Evolutionary conservation across 2,888 invertebrate genomes (phyloP).

Genomic region (Sipha maydis): DNA sequence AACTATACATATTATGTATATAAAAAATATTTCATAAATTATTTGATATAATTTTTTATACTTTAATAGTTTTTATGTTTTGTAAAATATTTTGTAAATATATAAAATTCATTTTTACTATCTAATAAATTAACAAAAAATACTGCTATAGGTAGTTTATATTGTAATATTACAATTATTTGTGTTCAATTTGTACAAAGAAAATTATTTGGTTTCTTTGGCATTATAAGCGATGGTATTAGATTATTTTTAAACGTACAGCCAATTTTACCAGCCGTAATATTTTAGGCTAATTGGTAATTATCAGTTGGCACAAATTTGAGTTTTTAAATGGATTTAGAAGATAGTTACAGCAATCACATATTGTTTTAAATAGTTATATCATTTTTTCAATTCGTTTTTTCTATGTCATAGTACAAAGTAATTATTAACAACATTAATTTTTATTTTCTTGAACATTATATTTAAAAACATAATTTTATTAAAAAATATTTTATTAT

Average conservation of each 20-base stretch:
- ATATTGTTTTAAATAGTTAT: not conserved
- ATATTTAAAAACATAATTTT: not conserved
- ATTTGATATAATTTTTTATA: too few species aligned
- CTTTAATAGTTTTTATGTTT: too few species aligned
- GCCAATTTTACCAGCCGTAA: slow-evolving; percentile 36
- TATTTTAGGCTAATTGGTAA: slow-evolving; percentile 41
- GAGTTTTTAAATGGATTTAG: slow-evolving; percentile 36
- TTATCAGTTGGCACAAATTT: slow-evolving; percentile 50
- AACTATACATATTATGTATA: too few species aligned
- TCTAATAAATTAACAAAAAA: too few species aligned
- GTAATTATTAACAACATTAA: not conserved
- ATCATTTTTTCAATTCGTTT: too few species aligned
- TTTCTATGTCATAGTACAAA: too few species aligned
- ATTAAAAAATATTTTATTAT: too few species aligned
- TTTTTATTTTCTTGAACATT: not conserved
- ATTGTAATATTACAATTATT: not conserved
- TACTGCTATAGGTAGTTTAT: not conserved
- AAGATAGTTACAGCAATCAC: not conserved
- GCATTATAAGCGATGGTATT: slow-evolving; percentile 8
- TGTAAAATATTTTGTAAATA: too few species aligned
- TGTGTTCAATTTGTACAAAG: not conserved
- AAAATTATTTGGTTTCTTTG: slow-evolving; percentile 38
- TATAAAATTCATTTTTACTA: too few species aligned
- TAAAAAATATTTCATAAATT: too few species aligned
- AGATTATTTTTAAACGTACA: slow-evolving; percentile 44